Base-by-base conservation (phyloP, 2,113 vertebrate genomes). In the Stegostoma tigrinum region DNA sequence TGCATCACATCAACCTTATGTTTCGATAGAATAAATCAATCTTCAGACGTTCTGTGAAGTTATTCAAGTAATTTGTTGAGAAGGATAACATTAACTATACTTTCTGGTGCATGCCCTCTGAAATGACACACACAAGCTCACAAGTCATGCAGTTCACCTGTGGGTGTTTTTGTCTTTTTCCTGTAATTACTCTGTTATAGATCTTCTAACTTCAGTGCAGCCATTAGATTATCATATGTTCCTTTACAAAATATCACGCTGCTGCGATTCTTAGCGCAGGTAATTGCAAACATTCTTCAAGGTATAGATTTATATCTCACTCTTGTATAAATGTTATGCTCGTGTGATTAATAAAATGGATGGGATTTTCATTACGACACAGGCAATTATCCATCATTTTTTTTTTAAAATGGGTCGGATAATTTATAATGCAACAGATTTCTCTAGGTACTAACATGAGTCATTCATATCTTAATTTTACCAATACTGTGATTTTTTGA, bases 141-240 rank as follows among this genome's bases (percentile, higher is more conserved):
- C 67, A 34, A 72, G 45, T 72, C 94, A 52, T 72, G 72, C 45
- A 19, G 67, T 72, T 72, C 94, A 95, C 27, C 68, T 95, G 94
- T 75, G 94, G 94, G 67, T 95, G 94, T 95, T 95, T 93, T 75
- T 95, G 94, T 95, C 67, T 95, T 68, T 95, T 95, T 52, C 42
- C 24, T 17, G 42, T 95, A 95, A 95, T 95, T 75, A 24, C 42
- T 95, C 68, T 5, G 27, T 75, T 95, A 34, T 68, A 52, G 68
- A 75, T 27, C 34, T 75, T 27, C 94, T 68, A 72, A 52, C 67
- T 34, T 95, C 68, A 75, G 42, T 52, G 94, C 67, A 72, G 93
- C 67, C 68, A 72, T 75, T 72, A 72, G 5, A 75, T 75, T 52
- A n/a, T 72, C 30, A 75, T 75, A 75, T 5, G 66, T 94, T 19